Evolutionary conservation across 2,888 invertebrate species (phyloP), one percentile per base, ranked within the genome.

Genomic region (Torymus aiolomorphi): DNA sequence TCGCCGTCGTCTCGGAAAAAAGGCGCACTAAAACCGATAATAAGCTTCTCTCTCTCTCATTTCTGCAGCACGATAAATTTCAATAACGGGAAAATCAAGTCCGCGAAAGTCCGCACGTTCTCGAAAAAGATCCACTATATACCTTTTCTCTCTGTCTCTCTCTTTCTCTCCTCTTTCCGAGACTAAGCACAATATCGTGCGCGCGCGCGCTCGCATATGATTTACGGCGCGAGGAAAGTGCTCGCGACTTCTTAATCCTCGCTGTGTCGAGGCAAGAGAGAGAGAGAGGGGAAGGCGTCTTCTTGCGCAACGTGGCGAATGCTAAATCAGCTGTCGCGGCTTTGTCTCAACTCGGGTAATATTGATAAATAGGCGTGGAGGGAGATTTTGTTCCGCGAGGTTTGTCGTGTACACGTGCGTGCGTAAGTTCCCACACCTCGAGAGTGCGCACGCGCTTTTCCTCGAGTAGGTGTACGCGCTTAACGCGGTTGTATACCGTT

Each of bases 61-160:
- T 42, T 42, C 42, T 42, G 5, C 42, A 42, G 42, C 52, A n/a
- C 14, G 62, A 78, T 73, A 67, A 78, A 78, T 78, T 78, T 78
- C 73, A 78, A 78, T 78, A 78, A 73, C 67, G 78, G 67, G 61
- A 73, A 73, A 56, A 73, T 66, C 67, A 16, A 59, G 72, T 66
- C 16, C 11, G 66, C 59, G 67, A 72, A 76, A 72, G 72, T 20
- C 65, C 11, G 14, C 20, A 12, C 20, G 56, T 63, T 11, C 4
- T 42, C 13, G 51, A 52, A 18, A 63, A 65, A 57, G 42, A 42
- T 42, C 42, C 42, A 42, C 42, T 42, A 10, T 42, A 42, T 8
- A 42, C 42, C 42, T 42, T 42, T 42, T 42, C 42, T 42, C 42
- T 42, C 42, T 31, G 4, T 31, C 31, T 31, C 31, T 31, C 31